Evolutionary conservation across 2,113 vertebrate species (phyloP).

Genomic region (Nansenia antarctica): DNA sequence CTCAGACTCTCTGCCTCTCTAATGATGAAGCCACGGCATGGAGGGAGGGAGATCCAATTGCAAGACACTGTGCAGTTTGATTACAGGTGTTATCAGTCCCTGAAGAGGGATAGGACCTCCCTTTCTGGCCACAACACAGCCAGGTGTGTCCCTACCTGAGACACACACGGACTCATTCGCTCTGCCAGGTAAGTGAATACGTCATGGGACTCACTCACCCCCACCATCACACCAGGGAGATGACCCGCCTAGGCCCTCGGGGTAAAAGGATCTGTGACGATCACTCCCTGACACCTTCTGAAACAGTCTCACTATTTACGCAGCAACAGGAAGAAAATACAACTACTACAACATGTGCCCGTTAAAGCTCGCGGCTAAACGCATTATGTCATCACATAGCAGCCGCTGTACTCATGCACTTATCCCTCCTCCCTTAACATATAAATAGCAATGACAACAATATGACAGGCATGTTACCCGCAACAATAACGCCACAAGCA

Average conservation of each 20-base stretch:
- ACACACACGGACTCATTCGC: too few species aligned
- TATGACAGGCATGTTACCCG: too few species aligned
- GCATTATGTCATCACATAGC: constrained; percentile 55
- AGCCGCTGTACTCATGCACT: neutral
- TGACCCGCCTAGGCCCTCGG: too few species aligned
- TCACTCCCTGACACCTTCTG: neutral
- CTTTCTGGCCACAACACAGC: neutral
- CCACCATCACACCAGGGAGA: too few species aligned
- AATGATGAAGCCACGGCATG: too few species aligned
- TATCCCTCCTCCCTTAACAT: neutral
- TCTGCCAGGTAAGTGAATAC: too few species aligned
- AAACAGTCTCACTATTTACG: neutral
- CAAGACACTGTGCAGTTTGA: too few species aligned
- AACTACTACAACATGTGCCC: neutral
- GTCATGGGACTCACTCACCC: too few species aligned
- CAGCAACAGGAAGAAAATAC: neutral
- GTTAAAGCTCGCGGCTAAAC: constrained; percentile 40
- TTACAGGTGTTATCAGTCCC: neutral
- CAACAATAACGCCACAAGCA: neutral
- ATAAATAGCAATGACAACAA: neutral
- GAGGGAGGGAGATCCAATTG: too few species aligned
- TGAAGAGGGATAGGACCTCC: neutral
- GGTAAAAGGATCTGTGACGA: neutral
- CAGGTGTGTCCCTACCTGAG: neutral
- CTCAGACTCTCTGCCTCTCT: too few species aligned